These are phyloP conservation scores for Lordiphosa clarofinis DNA, from an alignment of 1,140 invertebrate genomes.

Conservation along the genomic window DNA sequence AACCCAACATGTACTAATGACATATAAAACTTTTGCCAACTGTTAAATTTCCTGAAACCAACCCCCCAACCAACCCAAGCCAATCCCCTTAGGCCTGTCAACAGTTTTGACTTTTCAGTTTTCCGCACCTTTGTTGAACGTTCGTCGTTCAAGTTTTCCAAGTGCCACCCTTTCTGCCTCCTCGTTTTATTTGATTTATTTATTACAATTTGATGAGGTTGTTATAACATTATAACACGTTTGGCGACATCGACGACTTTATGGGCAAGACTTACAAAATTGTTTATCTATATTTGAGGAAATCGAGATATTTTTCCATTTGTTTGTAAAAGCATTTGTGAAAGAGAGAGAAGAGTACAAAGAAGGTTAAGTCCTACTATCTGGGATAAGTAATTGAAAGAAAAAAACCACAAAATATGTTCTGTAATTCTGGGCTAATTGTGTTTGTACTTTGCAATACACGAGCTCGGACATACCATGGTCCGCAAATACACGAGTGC, in stretches of 20 bases:
- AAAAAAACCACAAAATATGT: too few relatives aligned
- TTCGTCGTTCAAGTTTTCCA: slow-evolving; percentile 1
- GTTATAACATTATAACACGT: slow-evolving; percentile 10
- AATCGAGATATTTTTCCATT: too few relatives aligned
- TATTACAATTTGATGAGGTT: slow-evolving; percentile 4
- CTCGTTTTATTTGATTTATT: slow-evolving; percentile 7
- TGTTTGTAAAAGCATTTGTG: too few relatives aligned
- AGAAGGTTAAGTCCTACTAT: too few relatives aligned
- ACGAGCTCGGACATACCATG: too few relatives aligned
- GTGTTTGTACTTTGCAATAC: too few relatives aligned
- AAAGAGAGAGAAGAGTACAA: too few relatives aligned
- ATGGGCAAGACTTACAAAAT: too few relatives aligned
- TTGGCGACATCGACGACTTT: neutral
- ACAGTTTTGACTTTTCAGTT: slow-evolving; percentile 13
- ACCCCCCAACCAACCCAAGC: neutral
- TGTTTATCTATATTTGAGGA: too few relatives aligned
- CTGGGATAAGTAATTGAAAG: too few relatives aligned
- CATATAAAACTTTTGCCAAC: slow-evolving; percentile 50
- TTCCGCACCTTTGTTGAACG: slow-evolving; percentile 4
- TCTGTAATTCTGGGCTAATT: too few relatives aligned
- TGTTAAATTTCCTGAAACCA: slow-evolving; percentile 24
- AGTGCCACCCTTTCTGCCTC: neutral
- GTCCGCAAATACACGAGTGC: too few relatives aligned
- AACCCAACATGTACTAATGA: neutral
- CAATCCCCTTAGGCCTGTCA: neutral